Conservation (phyloP, 2,113 vertebrate species). For the Oostethus manadensis region DNA sequence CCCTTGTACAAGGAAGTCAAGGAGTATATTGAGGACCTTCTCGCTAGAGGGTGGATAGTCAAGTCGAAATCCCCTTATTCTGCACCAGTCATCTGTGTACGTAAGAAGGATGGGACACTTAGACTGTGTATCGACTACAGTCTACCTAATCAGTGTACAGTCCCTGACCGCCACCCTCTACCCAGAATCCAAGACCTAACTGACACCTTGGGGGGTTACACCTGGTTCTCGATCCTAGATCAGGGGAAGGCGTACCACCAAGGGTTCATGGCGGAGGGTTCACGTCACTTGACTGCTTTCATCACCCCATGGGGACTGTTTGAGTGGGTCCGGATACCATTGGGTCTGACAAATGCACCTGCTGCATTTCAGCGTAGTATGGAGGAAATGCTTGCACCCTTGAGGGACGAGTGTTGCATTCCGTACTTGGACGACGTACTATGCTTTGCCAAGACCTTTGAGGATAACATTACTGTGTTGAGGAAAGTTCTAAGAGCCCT, state of each 20-base stretch:
- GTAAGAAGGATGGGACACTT: too few species aligned
- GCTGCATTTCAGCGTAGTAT: too few species aligned
- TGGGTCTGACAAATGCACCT: constrained; percentile 7
- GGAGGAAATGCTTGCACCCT: constrained; percentile 10
- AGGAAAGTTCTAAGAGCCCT: constrained; percentile 4
- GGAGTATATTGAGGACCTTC: constrained; percentile 8
- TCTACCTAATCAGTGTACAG: too few species aligned
- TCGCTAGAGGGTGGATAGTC: neutral
- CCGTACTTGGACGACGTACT: constrained; percentile 26
- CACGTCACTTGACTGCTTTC: too few species aligned
- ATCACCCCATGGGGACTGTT: too few species aligned
- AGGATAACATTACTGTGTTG: constrained; percentile 8
- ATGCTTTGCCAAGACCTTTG: too few species aligned
- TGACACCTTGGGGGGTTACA: constrained; percentile 21
- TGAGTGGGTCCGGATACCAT: constrained; percentile 35
- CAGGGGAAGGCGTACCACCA: too few species aligned
- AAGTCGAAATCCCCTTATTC: neutral
- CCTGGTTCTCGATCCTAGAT: constrained; percentile 20
- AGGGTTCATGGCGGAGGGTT: too few species aligned
- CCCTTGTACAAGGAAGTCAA: constrained; percentile 12
- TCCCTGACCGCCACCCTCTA: too few species aligned
- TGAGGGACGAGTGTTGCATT: constrained; percentile 9
- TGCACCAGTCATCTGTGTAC: too few species aligned
- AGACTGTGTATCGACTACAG: too few species aligned
- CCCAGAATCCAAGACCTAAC: too few species aligned